Evolutionary conservation across 2,113 vertebrate genomes (phyloP).

Genomic region (Genyomyrus donnyi): DNA sequence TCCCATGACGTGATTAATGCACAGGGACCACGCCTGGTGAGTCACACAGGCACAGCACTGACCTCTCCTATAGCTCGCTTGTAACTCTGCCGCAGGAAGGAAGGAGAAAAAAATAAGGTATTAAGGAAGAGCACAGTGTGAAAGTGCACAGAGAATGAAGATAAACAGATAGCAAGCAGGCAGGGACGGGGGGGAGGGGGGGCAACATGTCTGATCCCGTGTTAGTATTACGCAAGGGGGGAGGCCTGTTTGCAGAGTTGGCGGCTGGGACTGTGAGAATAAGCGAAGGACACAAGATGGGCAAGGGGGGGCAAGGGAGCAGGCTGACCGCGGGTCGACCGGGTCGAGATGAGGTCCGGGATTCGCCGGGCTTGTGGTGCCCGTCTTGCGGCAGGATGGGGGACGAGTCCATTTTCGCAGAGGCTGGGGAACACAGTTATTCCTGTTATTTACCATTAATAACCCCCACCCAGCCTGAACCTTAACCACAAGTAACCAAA

Average conservation of each 20-base stretch:
- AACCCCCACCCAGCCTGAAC: not conserved
- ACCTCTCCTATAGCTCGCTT: constrained; percentile 92
- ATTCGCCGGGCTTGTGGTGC: constrained; percentile 77
- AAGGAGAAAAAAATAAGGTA: constrained; percentile 24
- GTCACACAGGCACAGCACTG: constrained; percentile 49
- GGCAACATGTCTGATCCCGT: not conserved
- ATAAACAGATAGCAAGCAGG: not conserved
- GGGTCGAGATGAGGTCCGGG: constrained; percentile 74
- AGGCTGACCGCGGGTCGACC: constrained; percentile 77
- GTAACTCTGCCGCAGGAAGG: constrained; percentile 71
- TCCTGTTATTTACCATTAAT: not conserved
- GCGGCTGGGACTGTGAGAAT: not conserved
- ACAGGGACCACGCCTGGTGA: not conserved
- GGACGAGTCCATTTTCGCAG: constrained; percentile 74
- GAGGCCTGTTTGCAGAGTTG: not conserved
- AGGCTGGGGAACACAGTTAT: constrained; percentile 47
- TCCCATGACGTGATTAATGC: not conserved
- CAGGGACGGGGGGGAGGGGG: no score
- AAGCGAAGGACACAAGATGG: not conserved
- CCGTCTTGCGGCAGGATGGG: constrained; percentile 68
- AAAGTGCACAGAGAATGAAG: not conserved
- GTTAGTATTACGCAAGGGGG: not conserved
- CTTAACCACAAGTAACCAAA: not conserved
- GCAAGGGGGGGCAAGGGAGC: not conserved
- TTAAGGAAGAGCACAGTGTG: constrained; percentile 13